Evolutionary conservation across 2,113 vertebrate genomes (phyloP), one percentile per base, ranked within the genome.

Genomic region (Melospiza melodia): DNA sequence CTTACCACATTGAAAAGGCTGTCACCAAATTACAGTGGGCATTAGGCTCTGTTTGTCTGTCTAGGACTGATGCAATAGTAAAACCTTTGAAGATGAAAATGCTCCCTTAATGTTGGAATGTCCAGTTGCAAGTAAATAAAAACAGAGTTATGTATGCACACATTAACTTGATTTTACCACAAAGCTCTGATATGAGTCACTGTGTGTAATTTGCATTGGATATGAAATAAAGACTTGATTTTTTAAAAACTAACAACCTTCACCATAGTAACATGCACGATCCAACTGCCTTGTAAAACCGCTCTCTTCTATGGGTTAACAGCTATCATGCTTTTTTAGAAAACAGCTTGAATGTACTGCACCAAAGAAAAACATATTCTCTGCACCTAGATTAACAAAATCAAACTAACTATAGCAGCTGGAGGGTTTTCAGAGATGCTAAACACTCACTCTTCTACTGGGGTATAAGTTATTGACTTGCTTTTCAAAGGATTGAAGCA

Each of bases 401-500:
- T 86, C 79, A 92, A 95, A 87, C 94, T 88, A 95, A 90, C 94
- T 95, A 75, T 91, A 95, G 90, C 82, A 95, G 93, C 95, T 94
- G 92, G 90, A 95, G 92, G 79, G 94, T 95, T 97, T 96, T 96
- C 93, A 96, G 87, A 91, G 93, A 91, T 95, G 87, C 91, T 94
- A 93, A 95, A 87, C 81, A 58, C 73, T 92, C 6, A 14, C 63
- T 95, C 5, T 88, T 96, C 68, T 90, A 63, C 79, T 78, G 85
- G 72, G 75, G 48, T 95, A 55, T 95, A 94, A 95, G 92, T 96
- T 96, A 94, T 75, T 96, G 94, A 96, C 92, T 91, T 93, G 90
- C 76, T 93, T 96, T 95, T 96, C 92, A 93, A 92, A 92, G 86
- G 83, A 92, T 27, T 96, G 93, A 90, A 95, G 93, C 83, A 95